phyloP scores from a whole-genome alignment of 2,888 invertebrate species.

The Tetrapedia diversipes region DNA sequence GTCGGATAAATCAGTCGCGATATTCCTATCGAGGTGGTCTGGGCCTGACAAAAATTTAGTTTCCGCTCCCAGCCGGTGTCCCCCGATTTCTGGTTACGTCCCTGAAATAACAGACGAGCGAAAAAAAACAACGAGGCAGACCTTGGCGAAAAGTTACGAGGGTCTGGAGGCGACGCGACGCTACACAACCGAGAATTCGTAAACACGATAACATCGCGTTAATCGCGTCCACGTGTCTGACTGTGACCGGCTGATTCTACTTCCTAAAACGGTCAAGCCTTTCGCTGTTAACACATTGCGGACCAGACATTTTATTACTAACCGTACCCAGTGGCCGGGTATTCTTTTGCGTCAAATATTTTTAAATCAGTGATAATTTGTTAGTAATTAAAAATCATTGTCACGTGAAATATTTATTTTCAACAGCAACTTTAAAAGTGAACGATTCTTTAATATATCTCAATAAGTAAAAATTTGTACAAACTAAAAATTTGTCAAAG shows the following conservation, averaged over 20 bases:
- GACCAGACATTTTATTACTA: no score
- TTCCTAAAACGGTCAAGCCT: neutral
- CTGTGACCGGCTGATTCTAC: neutral
- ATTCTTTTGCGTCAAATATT: no score
- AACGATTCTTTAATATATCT: no score
- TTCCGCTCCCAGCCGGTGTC: neutral
- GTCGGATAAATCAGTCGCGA: conserved; percentile 1
- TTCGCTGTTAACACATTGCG: no score
- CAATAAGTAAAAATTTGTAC: no score
- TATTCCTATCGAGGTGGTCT: neutral
- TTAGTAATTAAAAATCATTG: no score
- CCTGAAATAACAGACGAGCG: neutral
- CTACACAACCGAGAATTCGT: conserved; percentile 28
- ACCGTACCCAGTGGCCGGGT: no score
- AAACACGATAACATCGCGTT: conserved; percentile 29
- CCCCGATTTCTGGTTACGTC: neutral
- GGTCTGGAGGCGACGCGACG: neutral
- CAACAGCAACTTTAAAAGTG: no score
- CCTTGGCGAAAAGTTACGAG: conserved; percentile 9
- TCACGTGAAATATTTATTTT: no score
- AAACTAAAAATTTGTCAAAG: no score
- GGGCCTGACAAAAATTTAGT: neutral
- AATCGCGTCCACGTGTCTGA: conserved; percentile 7
- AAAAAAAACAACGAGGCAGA: neutral
- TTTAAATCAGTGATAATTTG: no score